phyloP scores from a whole-genome alignment of 2,797 vertebrate genomes.

The Cossypha niveicapilla region DNA sequence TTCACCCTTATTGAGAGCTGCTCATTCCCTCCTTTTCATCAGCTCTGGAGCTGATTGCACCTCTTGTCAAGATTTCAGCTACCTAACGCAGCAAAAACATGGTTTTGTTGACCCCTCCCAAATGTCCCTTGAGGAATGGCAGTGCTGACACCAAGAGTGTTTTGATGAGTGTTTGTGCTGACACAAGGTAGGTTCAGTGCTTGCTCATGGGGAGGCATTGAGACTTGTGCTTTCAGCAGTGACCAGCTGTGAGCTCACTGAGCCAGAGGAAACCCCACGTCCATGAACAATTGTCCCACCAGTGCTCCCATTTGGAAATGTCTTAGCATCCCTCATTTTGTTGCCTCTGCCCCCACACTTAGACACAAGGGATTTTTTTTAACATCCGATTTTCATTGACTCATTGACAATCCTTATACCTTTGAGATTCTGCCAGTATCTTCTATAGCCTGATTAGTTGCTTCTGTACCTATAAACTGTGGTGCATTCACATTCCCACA shows the following conservation, averaged over 20 bases:
- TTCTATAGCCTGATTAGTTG: neutral
- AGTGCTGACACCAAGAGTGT: neutral
- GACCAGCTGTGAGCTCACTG: neutral
- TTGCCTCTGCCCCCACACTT: neutral
- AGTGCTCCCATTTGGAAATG: neutral
- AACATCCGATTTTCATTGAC: neutral
- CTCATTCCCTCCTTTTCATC: neutral
- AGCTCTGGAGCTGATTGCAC: neutral
- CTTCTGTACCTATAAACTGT: neutral
- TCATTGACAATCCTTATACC: neutral
- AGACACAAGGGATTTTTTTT: neutral
- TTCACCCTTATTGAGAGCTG: neutral
- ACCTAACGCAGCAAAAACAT: neutral
- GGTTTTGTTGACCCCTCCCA: neutral
- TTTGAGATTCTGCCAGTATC: neutral
- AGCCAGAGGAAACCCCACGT: neutral
- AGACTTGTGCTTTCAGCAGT: neutral
- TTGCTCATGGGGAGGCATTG: neutral
- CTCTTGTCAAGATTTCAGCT: neutral
- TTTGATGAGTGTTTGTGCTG: neutral
- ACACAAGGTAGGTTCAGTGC: neutral
- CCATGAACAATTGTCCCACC: neutral
- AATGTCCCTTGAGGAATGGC: neutral
- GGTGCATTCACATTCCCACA: neutral
- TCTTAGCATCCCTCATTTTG: neutral